Evolutionary conservation across 2,888 invertebrate species (phyloP).

Genomic region (Aphodius granarius): DNA sequence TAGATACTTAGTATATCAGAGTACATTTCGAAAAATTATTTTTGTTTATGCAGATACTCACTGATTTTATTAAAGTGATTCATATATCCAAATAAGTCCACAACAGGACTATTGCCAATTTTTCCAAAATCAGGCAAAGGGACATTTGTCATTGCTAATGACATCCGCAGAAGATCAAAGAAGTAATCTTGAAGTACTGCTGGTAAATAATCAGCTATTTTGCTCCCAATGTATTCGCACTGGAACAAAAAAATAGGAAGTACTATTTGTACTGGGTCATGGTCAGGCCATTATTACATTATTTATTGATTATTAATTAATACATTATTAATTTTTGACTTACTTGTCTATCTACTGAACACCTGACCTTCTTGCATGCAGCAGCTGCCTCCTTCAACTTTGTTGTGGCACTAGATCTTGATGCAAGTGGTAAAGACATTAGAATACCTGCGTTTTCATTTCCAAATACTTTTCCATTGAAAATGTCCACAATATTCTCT

Average conservation of each 20-base stretch:
- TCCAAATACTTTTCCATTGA: background rate
- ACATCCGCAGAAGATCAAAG: background rate
- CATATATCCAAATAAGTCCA: background rate
- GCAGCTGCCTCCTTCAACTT: background rate
- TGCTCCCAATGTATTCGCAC: background rate
- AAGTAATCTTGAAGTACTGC: background rate
- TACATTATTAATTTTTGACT: too few species aligned
- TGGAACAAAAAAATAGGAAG: background rate
- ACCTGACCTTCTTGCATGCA: background rate
- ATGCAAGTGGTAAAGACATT: background rate
- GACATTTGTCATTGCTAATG: constrained; percentile 3
- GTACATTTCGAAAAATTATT: too few species aligned
- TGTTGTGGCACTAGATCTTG: background rate
- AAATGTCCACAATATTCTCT: background rate
- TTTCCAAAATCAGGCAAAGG: constrained; percentile 5
- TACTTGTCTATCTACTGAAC: background rate
- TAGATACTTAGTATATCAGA: too few species aligned
- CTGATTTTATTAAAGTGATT: constrained; percentile 5
- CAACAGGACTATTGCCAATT: background rate
- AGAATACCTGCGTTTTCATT: background rate
- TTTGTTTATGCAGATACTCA: background rate
- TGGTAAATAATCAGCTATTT: background rate
- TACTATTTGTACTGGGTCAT: too few species aligned
- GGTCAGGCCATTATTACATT: too few species aligned
- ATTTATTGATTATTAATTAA: too few species aligned